Evolutionary conservation across 2,888 invertebrate species (phyloP).

Genomic region (Isoperla grammatica): DNA sequence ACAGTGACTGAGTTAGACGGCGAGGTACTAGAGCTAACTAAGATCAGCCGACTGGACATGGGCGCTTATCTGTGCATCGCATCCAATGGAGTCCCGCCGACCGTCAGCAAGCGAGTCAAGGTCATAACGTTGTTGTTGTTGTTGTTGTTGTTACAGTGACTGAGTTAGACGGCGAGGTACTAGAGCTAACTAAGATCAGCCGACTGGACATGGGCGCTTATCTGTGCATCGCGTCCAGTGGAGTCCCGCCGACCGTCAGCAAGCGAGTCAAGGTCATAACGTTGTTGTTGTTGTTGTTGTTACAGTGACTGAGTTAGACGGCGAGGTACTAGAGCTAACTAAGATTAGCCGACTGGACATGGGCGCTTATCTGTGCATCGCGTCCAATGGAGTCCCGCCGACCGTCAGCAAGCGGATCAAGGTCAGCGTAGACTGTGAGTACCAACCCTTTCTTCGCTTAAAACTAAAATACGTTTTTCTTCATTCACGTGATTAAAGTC

Average conservation of each 20-base stretch:
- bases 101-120: conserved; percentile 86
- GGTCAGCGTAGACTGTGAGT: conserved; percentile 93
- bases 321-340: conserved; percentile 75
- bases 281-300: conserved; percentile 27
- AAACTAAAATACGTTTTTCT: no score
- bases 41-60: conserved; percentile 85
- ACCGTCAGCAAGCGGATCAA: conserved; percentile 87
- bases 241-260: conserved; percentile 84
- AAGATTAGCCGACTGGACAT: conserved; percentile 82
- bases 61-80: conserved; percentile 90
- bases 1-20: conserved; percentile 80
- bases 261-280: conserved; percentile 84
- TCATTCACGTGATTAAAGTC: no score
- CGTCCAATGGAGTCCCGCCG: conserved; percentile 84
- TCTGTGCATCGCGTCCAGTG: conserved; percentile 86
- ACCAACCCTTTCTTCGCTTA: no score
- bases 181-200: conserved; percentile 79
- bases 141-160: conserved; percentile 62
- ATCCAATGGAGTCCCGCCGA: conserved; percentile 82
- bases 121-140: no score
- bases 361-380: conserved; percentile 90
- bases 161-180: conserved; percentile 78
- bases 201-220: conserved; percentile 88
- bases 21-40: conserved; percentile 72
- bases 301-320: conserved; percentile 78